Base-by-base conservation (phyloP, 2,797 vertebrate genomes). In the Sylvia borin region DNA sequence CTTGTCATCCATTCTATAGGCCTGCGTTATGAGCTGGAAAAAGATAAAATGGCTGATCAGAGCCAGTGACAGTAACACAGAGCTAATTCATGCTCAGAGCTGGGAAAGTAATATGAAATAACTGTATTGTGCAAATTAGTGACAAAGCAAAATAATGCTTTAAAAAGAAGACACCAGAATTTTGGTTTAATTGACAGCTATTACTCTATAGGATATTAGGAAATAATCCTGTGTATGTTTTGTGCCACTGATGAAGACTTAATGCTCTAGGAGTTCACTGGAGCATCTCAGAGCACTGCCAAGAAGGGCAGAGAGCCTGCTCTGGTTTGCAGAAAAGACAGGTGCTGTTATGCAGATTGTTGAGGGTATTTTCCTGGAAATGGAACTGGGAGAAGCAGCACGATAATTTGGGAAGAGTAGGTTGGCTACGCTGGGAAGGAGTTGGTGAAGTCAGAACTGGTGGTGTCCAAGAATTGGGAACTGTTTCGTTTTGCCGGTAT, bases 21-120 rank as follows among this genome's bases (percentile, higher is more conserved):
- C 93, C 50, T 93, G 95, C 5, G 71, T 95, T 97, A 92, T 95
- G 94, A 89, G 90, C 88, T 95, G 88, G 92, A 96, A 95, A 97
- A 86, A 85, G 88, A 93, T 74, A 85, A 93, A 95, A 95, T 68
- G 88, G 61, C 54, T 58, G 74, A 72, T 94, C 67, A 74, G 93
- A 95, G 83, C 71, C 85, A 79, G 47, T n/a, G 38, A 48, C 72
- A 83, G 85, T 54, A 90, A 85, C 87, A 60, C 70, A 53, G 92
- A 83, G 70, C 73, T 92, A 76, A 87, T 94, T 96, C 67, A 32
- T 86, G 71, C 71, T 88, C 67, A 71, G 71, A 88, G 57, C 67
- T 94, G 75, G 74, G 45, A 79, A 82, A 72, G 60, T 68, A 77
- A 60, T 64, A 47, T 11, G 42, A 76, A 87, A 68, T 90, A 53